Evolutionary conservation across 2,113 vertebrate species (phyloP), one percentile per base, ranked within the genome.

Genomic region (Suncus etruscus): DNA sequence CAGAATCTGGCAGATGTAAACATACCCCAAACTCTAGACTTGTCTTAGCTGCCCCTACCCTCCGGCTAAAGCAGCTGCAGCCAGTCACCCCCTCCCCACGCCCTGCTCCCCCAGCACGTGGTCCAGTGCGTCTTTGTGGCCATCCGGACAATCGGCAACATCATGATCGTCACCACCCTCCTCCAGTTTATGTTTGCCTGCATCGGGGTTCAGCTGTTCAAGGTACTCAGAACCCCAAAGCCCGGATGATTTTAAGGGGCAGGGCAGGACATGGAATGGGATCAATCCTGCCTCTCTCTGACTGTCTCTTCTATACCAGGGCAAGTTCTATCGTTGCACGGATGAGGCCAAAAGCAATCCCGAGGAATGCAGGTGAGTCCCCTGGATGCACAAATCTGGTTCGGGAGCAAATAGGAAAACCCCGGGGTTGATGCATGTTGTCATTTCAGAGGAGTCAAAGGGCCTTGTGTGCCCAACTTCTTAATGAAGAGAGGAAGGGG

Each of bases 131-230:
- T 99, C 96, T 99, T 99, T 93, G 99, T 99, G 97, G 99, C 99
- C 95, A 99, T 99, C 97, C 97, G 99, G 96, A 99, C 99, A 25
- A 99, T 99, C 5, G 99, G 99, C 74, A 99, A 99, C 97, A 99
- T 99, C 97, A 99, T 99, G 99, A 99, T 99, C 6, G 99, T 99
- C 95, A 99, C 99, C 93, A 99, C 99, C 6, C 98, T 99, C 90
- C 98, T 99, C 69, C 99, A 99, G 97, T 99, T 99, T 97, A 99
- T 99, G 99, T 99, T 99, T 69, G 99, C 99, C 78, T 99, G 99
- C 91, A 99, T 99, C 8, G 99, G 99, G 8, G 99, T 99, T 91
- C 99, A 99, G 97, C 97, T 99, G 5, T 99, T 99, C 96, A 99
- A 99, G 99, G 99, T 99, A 96, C 39, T 11, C 0, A 10, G 27